Conservation (phyloP, 2,113 vertebrate species). For the Balaeniceps rex region DNA sequence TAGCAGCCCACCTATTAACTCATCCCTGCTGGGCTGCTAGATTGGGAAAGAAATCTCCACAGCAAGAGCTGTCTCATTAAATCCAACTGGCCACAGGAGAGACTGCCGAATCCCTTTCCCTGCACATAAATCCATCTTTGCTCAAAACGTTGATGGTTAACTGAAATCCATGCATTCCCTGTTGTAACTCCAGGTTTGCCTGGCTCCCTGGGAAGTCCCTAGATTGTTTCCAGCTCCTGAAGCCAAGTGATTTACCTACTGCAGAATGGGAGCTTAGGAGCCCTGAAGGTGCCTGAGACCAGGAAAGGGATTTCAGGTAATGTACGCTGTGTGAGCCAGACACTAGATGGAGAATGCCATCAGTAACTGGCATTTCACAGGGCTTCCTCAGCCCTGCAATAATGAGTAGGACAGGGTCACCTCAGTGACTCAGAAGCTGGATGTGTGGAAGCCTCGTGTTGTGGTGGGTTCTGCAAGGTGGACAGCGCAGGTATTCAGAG, state of each 20-base stretch:
- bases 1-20: constrained; percentile 16
- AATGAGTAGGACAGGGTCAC: not conserved
- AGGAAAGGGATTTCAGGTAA: not conserved
- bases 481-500: not conserved
- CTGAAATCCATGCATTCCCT: not conserved
- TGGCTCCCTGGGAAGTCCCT: not conserved
- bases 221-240: constrained; percentile 25
- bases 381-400: not conserved
- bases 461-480: not conserved
- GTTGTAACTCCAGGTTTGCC: not conserved
- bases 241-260: not conserved
- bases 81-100: constrained; percentile 20
- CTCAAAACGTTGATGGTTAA: not conserved
- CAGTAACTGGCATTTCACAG: not conserved
- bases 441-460: not conserved
- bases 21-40: not conserved
- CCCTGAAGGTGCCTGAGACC: not conserved
- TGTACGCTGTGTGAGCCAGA: not conserved
- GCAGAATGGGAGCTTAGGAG: not conserved
- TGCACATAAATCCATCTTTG: constrained; percentile 11
- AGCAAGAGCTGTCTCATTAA: constrained; percentile 34
- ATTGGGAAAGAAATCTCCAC: constrained; percentile 29
- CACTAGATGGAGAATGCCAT: not conserved
- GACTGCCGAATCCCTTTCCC: not conserved
- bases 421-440: not conserved